Conservation (phyloP, 2,797 vertebrate species). For the Malurus splendens region DNA sequence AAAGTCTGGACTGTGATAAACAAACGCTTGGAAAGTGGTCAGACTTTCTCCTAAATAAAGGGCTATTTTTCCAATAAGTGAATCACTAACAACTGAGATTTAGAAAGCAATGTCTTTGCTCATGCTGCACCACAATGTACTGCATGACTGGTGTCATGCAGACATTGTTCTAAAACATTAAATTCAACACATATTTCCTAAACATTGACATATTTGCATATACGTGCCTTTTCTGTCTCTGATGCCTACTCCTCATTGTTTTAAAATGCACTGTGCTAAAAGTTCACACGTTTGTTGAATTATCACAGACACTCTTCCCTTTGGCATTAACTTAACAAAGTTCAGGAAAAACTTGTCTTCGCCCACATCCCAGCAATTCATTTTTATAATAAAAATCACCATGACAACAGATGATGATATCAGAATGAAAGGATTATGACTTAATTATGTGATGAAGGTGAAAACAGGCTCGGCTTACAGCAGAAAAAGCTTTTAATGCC, state of each 20-base stretch:
- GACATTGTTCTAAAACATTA: not conserved
- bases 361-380: not conserved
- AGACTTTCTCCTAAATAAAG: not conserved
- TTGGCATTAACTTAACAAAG: not conserved
- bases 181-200: not conserved
- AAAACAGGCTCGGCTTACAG: not conserved
- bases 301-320: not conserved
- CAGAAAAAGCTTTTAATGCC: constrained; percentile 10
- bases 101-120: not conserved
- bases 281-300: not conserved
- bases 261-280: not conserved
- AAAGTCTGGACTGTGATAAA: not conserved
- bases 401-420: constrained; percentile 42
- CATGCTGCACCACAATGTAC: not conserved
- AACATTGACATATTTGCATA: not conserved
- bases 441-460: constrained; percentile 18
- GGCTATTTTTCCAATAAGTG: not conserved
- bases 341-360: constrained; percentile 24
- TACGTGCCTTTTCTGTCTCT: not conserved
- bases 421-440: not conserved
- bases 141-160: not conserved
- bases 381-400: constrained; percentile 36
- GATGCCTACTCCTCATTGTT: not conserved
- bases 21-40: not conserved
- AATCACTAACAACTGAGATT: not conserved